A percentile compares a stretch with the other conserved stretches of the same genome.
These are phyloP conservation scores for Sitta carolinensis DNA, from an alignment of 2,797 vertebrate genomes.

Conservation along the genomic window DNA sequence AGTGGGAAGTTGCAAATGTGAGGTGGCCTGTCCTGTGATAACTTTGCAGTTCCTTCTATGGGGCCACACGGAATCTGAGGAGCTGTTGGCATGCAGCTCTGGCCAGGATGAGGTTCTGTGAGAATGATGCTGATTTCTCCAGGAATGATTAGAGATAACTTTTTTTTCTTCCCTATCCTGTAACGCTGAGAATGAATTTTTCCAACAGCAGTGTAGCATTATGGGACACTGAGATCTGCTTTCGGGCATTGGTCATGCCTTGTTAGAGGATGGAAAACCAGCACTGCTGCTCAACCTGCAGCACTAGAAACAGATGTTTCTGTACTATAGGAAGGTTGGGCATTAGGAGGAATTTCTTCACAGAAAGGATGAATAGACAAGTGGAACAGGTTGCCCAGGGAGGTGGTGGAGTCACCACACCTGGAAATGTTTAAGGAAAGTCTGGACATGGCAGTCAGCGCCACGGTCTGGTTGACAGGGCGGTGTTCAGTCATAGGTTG, in stretches of 20 bases:
- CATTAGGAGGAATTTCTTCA: not conserved
- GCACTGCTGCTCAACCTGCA: not conserved
- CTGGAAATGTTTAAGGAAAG: not conserved
- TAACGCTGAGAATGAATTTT: not conserved
- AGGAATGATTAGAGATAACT: rapidly evolving
- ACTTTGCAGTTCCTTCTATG: rapidly evolving
- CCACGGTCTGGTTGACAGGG: not conserved
- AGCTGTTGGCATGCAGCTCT: rapidly evolving
- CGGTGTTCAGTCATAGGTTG: rapidly evolving
- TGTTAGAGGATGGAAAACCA: not conserved
- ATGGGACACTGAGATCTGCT: rapidly evolving
- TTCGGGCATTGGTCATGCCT: rapidly evolving
- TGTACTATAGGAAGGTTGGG: not conserved
- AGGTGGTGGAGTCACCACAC: not conserved
- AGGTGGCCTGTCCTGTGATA: not conserved
- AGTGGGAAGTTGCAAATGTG: rapidly evolving
- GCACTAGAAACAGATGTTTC: not conserved
- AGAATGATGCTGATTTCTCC: not conserved
- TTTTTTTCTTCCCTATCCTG: not conserved
- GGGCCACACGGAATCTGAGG: rapidly evolving
- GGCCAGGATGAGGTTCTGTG: not conserved
- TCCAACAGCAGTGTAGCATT: rapidly evolving
- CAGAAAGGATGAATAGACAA: not conserved
- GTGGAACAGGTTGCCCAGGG: not conserved
- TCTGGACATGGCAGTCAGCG: not conserved